Evolutionary conservation across 1,140 invertebrate genomes (phyloP).

Genomic region (Eumaeus atala): DNA sequence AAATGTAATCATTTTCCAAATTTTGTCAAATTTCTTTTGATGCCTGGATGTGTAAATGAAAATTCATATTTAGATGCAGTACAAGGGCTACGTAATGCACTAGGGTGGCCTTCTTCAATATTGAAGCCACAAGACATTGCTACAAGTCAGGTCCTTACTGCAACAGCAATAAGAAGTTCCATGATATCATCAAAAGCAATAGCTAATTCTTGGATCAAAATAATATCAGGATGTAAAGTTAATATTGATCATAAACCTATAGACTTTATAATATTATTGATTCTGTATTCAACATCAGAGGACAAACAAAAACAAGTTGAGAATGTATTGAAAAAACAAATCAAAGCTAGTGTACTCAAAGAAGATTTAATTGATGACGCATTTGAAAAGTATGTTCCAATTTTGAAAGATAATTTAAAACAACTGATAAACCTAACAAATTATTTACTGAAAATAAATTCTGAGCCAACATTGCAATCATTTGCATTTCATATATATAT

Average conservation of each 20-base stretch:
- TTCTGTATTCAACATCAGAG: slow-evolving; percentile 55
- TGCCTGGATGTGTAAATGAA: slow-evolving; percentile 40
- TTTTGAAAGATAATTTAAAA: slow-evolving; percentile 56
- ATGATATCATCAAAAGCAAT: slow-evolving; percentile 59
- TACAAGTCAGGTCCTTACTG: slow-evolving; percentile 63
- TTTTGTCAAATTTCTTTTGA: slow-evolving; percentile 64
- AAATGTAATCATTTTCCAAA: slow-evolving; percentile 59
- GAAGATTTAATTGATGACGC: slow-evolving; percentile 50
- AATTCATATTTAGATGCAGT: slow-evolving; percentile 46
- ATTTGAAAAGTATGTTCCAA: slow-evolving; percentile 59
- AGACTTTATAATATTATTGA: slow-evolving; percentile 62
- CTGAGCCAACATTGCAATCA: slow-evolving; percentile 44
- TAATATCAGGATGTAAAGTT: slow-evolving; percentile 45
- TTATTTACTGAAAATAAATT: slow-evolving; percentile 47
- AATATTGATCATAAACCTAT: slow-evolving; percentile 59
- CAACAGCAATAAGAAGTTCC: slow-evolving; percentile 57
- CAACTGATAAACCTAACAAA: slow-evolving; percentile 52
- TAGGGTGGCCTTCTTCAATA: slow-evolving; percentile 52
- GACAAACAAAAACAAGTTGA: slow-evolving; percentile 60
- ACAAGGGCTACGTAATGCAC: slow-evolving; percentile 47
- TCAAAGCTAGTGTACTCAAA: slow-evolving; percentile 54
- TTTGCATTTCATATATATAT: slow-evolving; percentile 60
- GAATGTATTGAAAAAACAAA: slow-evolving; percentile 54
- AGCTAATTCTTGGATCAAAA: slow-evolving; percentile 61
- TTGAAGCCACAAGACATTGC: slow-evolving; percentile 45